Base-by-base conservation (phyloP, 1,140 invertebrate genomes). In the Drosophila chauvacae region DNA sequence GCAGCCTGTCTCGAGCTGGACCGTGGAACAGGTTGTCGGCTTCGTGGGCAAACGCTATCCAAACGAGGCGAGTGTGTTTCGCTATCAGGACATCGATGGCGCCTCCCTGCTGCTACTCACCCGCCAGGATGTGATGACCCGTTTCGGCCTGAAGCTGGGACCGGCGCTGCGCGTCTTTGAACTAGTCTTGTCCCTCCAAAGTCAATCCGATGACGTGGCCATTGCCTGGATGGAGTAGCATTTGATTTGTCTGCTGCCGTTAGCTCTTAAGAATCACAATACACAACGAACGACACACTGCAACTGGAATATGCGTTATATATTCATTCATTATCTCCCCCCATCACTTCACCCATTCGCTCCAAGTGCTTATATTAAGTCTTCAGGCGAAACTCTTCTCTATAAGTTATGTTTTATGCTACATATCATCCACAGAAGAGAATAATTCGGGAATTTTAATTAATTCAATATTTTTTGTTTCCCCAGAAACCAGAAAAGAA, bases 81-180 rank as follows among this genome's bases (percentile, higher is more conserved):
- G 79, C 16, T 41, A 51, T 2, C 90, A 92, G 56, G 91, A 92
- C 41, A 91, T 92, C 14, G 90, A 92, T 77, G 91, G 91, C 7
- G 73, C 66, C 18, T 81, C 91, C 7, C 56, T 92, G 20, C 68
- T 92, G 30, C 63, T 92, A 18, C 77, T 92, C 1, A 88, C 78
- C 33, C 91, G 91, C 14, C 57, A 76, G 7, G 91, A 92, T 74
- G 61, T 92, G 50, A 71, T 92, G 26, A 77, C 80, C 47, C 70
- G 83, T 6, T 82, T 92, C 7, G 80, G 84, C 4, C 56, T 92
- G 4, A 92, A 91, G 60, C 69, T 92, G 20, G 91, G 91, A 2
- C 87, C 80, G 69, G 81, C 91, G 13, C 55, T 92, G 57, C 90
- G 82, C 26, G 45, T 92, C 23, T 92, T 79, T 42, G 84, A 80